phyloP scores from a whole-genome alignment of 37 sponge, comb jelly and placozoan genomes.

The Tethya wilhelma region DNA sequence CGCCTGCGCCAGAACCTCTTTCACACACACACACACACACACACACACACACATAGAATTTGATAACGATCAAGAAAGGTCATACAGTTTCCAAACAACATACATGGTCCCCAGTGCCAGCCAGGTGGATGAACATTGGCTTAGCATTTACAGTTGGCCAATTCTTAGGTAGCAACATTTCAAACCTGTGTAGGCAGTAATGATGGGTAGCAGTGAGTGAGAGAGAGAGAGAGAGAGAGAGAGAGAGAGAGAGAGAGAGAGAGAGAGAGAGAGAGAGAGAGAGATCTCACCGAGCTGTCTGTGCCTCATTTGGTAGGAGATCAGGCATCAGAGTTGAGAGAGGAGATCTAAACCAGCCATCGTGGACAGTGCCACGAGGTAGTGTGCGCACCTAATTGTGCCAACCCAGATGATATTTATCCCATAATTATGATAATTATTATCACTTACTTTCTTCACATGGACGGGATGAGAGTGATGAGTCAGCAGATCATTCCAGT shows the following conservation, averaged over 20 bases:
- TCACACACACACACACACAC: background rate
- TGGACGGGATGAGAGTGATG: background rate
- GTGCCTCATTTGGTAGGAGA: conserved; percentile 38
- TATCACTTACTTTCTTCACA: background rate
- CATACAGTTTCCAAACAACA: background rate
- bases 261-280: conserved; percentile 4
- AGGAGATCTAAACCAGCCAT: conserved; percentile 74
- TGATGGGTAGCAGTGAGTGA: background rate
- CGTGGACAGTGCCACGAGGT: conserved; percentile 10
- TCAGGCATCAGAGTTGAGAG: conserved; percentile 62
- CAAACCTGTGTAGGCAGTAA: conserved; percentile 62
- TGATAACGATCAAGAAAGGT: background rate
- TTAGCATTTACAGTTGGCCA: conserved; percentile 27
- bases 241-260: conserved; percentile 4
- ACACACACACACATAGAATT: background rate
- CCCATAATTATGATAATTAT: background rate
- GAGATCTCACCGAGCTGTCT: conserved; percentile 18
- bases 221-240: background rate
- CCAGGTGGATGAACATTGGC: conserved; percentile 82
- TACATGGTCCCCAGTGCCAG: conserved; percentile 94
- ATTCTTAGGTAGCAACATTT: conserved; percentile 63
- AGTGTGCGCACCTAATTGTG: background rate
- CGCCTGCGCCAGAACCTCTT: conserved; percentile 73
- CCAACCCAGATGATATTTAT: background rate
- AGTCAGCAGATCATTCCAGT: too few species aligned